Evolutionary conservation across 2,797 vertebrate species (phyloP), one percentile per base, ranked within the genome.

Genomic region (Sebastolobus alascanus): DNA sequence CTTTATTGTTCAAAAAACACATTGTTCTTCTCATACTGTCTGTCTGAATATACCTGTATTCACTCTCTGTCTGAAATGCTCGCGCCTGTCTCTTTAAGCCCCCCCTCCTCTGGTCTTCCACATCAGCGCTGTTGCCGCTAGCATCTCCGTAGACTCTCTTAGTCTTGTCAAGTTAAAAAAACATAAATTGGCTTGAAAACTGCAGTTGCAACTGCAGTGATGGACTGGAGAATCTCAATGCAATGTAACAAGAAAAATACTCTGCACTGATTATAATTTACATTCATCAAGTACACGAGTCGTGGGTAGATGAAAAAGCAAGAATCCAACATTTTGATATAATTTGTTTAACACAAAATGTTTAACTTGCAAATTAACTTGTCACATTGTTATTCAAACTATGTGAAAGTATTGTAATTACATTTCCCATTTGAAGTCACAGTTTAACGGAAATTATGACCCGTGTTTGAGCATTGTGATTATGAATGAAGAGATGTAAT

Each of bases 301-400:
- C 1, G 20, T 38, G 9, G 52, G 52, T 59, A 20, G 35, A 76
- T 55, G 20, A 55, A 56, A 77, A 72, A 59, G 27, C 5, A 52
- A 5, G 16, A 56, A 40, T 60, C 4, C 46, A 67, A 14, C 12
- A 33, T 40, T 72, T 43, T 40, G 0, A 64, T 22, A 14, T 18
- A 13, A 29, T 60, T 35, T 29, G 31, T 37, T 56, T n/a, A 46
- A 46, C 20, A 31, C 37, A 13, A 29, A 1, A 22, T 63, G n/a
- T 54, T 50, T 10, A 66, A 50, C 12, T 14, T 67, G 35, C 18
- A 76, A 72, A 68, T 71, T 7, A 85, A 61, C 58, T 27, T 72
- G 33, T 84, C 71, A 64, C 3, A 12, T 31, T 71, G 16, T 43
- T 54, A 8, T 73, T 84, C 3, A 50, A 73, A 68, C 72, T 27